These are phyloP conservation scores for Crotalus adamanteus DNA, from an alignment of 2,797 vertebrate genomes.

Conservation along the genomic window DNA sequence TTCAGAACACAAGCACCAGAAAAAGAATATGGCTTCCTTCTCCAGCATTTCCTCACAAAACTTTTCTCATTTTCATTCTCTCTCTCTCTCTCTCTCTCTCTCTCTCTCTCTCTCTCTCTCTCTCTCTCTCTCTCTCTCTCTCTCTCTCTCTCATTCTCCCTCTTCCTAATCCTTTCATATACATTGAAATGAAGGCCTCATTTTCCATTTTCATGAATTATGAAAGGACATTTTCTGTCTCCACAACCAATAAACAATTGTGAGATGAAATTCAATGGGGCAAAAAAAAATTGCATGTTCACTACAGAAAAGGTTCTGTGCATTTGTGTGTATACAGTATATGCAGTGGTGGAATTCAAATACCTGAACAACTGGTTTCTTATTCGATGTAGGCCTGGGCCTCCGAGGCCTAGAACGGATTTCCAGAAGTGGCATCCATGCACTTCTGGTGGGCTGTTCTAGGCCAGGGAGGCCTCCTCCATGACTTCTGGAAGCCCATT, in stretches of 20 bases:
- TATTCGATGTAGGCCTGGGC: too few species aligned
- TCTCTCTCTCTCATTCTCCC: not conserved
- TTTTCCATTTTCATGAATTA: not conserved
- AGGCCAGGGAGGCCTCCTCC: too few species aligned
- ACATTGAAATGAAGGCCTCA: not conserved
- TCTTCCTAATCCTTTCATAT: not conserved
- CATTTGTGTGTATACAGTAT: not conserved
- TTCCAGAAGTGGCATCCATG: too few species aligned
- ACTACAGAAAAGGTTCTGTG: not conserved
- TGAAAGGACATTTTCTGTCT: not conserved
- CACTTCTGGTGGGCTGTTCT: too few species aligned
- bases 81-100: too few species aligned
- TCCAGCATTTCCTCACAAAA: not conserved
- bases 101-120: not conserved
- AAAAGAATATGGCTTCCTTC: not conserved
- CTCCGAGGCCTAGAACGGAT: too few species aligned
- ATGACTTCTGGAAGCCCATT: too few species aligned
- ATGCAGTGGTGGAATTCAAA: too few species aligned
- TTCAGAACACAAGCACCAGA: not conserved
- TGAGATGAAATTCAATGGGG: not conserved
- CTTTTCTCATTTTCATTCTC: not conserved
- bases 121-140: too few species aligned
- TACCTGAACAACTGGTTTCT: too few species aligned
- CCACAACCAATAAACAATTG: not conserved
- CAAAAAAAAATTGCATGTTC: not conserved